Base-by-base conservation (phyloP, 2,797 vertebrate species). In the Myripristis jacobus region DNA sequence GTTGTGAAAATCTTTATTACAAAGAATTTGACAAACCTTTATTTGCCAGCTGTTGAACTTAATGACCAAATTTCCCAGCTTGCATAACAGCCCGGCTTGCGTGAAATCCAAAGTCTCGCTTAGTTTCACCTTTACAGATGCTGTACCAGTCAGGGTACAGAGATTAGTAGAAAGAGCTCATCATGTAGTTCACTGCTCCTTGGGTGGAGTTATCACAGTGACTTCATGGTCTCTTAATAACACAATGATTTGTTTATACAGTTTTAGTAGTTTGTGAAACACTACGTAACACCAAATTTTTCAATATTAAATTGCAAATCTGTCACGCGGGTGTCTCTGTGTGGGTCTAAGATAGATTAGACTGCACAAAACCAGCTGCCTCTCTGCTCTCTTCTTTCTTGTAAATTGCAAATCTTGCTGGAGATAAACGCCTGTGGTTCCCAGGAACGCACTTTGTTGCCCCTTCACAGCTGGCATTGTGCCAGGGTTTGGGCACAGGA, bases 401-500 rank as follows among this genome's bases (percentile, higher is more conserved):
- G 21, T 46, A 16, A 24, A 38, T 55, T 62, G 70, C 21, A 56
- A 57, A 54, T 66, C 69, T 66, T 4, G 29, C 12, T n/a, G 13
- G 43, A 81, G 75, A 84, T 73, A 80, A 73, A 73, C 18, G 27
- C 70, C 53, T 73, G 59, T 50, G 66, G 69, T 81, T 86, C 72
- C 55, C 83, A 65, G 63, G 73, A 85, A 80, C 70, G 53, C 73
- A 77, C 67, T 88, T 79, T 74, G 79, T 71, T 86, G 68, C 61
- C 79, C 70, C n/a, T 82, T 59, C 81, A 81, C 64, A 71, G 31
- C 24, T 73, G 87, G 82, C 81, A 73, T 57, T 1, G 51, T 31
- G 86, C 89, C 91, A 91, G 81, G 21, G 59, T 46, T 77, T 70
- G 87, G 88, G 84, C 82, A 84, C 87, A 88, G 92, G 93, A 94